A percentile compares a stretch with the other conserved stretches of the same genome.
These are phyloP conservation scores for Takifugu bimaculatus DNA, from an alignment of 2,113 vertebrate species.

Conservation along the genomic window DNA sequence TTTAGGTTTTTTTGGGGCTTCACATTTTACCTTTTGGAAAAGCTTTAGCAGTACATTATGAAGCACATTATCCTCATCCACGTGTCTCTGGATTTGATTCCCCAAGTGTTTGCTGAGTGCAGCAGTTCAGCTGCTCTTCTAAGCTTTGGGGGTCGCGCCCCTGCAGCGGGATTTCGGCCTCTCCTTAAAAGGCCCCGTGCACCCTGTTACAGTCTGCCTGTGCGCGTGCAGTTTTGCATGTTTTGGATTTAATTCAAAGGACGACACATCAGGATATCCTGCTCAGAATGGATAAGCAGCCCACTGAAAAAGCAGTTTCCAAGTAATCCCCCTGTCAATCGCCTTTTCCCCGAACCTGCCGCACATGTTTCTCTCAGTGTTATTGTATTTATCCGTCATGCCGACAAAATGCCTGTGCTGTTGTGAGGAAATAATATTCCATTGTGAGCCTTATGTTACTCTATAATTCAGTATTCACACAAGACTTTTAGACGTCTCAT, in stretches of 20 bases:
- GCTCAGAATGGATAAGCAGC: slow-evolving; percentile 18
- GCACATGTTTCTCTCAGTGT: slow-evolving; percentile 26
- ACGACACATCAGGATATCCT: slow-evolving; percentile 33
- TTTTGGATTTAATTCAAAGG: slow-evolving; percentile 16
- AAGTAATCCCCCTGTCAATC: slow-evolving; percentile 45
- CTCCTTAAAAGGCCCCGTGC: no score
- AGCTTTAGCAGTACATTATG: no score
- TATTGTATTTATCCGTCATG: slow-evolving; percentile 23
- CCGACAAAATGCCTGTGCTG: slow-evolving; percentile 23
- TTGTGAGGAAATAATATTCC: background rate
- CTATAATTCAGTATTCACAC: background rate
- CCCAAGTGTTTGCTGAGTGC: slow-evolving; percentile 39
- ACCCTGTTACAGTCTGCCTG: slow-evolving; percentile 1
- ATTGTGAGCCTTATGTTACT: background rate
- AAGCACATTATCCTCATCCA: slow-evolving; percentile 27
- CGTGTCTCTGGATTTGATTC: slow-evolving; percentile 46
- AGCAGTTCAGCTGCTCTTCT: slow-evolving; percentile 21
- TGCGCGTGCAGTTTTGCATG: slow-evolving; percentile 1
- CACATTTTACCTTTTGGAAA: no score
- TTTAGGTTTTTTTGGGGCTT: no score
- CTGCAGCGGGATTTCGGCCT: slow-evolving; percentile 38
- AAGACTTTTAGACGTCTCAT: background rate
- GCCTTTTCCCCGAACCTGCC: slow-evolving; percentile 19
- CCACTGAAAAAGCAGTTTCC: slow-evolving; percentile 26
- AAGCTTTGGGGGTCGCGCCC: slow-evolving; percentile 47